These are phyloP conservation scores for Gila orcuttii DNA, from an alignment of 2,113 vertebrate species.

Conservation along the genomic window DNA sequence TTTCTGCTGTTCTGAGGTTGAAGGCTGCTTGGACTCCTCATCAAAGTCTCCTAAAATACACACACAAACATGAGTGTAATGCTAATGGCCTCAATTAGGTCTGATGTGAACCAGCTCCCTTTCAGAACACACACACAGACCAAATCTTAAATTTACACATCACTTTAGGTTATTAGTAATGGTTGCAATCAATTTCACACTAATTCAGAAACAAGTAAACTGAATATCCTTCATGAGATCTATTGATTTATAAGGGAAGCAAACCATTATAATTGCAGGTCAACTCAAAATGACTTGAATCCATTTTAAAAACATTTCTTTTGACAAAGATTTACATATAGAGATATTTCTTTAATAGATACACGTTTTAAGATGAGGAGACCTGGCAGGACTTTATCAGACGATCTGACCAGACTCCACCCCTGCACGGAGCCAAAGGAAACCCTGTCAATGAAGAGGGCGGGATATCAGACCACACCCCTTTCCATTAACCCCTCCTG, in stretches of 20 bases:
- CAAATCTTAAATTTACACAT: background rate
- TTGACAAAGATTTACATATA: background rate
- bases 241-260: background rate
- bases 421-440: slow-evolving; percentile 79
- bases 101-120: background rate
- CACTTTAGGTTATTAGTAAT: background rate
- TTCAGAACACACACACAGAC: background rate
- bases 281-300: background rate
- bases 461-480: slow-evolving; percentile 74
- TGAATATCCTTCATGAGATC: background rate
- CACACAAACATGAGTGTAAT: background rate
- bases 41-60: slow-evolving; percentile 85
- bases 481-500: slow-evolving; percentile 77
- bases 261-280: background rate
- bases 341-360: slow-evolving; percentile 16
- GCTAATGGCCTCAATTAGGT: background rate
- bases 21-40: slow-evolving; percentile 92
- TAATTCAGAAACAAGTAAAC: background rate
- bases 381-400: slow-evolving; percentile 58
- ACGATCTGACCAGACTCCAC: slow-evolving; percentile 74
- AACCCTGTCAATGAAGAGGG: slow-evolving; percentile 75
- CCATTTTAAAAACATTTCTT: background rate
- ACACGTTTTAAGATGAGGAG: slow-evolving; percentile 4
- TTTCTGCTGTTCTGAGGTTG: slow-evolving; percentile 84
- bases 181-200: background rate